Evolutionary conservation across 1,140 invertebrate species (phyloP).

Genomic region (Listronotus oregonensis): DNA sequence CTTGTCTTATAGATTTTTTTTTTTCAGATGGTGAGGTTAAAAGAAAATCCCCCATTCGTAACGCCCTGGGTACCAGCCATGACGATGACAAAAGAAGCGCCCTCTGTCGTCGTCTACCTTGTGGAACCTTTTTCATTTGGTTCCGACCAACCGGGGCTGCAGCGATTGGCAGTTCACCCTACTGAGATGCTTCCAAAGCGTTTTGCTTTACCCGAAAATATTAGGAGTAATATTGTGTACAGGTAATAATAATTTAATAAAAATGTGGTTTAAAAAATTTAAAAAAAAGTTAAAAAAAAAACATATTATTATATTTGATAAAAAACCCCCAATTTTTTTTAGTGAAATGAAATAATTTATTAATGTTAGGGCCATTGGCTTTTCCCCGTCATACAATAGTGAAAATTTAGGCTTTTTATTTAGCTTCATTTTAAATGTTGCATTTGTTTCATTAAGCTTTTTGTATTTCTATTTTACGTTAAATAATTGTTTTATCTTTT

Average conservation of each 20-base stretch:
- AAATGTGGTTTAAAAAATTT: too few relatives aligned
- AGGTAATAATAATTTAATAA: slow-evolving; percentile 67
- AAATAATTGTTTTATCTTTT: slow-evolving; percentile 7
- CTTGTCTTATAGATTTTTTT: too few relatives aligned
- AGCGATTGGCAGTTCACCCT: slow-evolving; percentile 78
- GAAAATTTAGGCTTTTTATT: too few relatives aligned
- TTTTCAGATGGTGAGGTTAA: slow-evolving; percentile 42
- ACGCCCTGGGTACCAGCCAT: slow-evolving; percentile 52
- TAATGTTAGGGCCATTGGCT: too few relatives aligned
- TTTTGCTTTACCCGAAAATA: slow-evolving; percentile 77
- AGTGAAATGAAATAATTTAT: too few relatives aligned
- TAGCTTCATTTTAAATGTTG: too few relatives aligned
- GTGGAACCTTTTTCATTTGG: slow-evolving; percentile 89
- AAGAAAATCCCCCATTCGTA: slow-evolving; percentile 40
- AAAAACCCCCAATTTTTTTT: too few relatives aligned
- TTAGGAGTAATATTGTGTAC: slow-evolving; percentile 81
- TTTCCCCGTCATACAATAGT: too few relatives aligned
- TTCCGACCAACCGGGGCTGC: slow-evolving; percentile 67
- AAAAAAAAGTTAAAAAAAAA: not conserved
- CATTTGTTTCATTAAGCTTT: too few relatives aligned
- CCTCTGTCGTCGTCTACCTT: slow-evolving; percentile 91
- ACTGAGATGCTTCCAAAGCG: slow-evolving; percentile 80
- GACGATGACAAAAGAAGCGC: slow-evolving; percentile 80
- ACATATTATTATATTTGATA: too few relatives aligned
- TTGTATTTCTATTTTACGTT: too few relatives aligned